These are phyloP conservation scores for Leucoma salicis DNA, from an alignment of 2,888 invertebrate species.

Conservation along the genomic window DNA sequence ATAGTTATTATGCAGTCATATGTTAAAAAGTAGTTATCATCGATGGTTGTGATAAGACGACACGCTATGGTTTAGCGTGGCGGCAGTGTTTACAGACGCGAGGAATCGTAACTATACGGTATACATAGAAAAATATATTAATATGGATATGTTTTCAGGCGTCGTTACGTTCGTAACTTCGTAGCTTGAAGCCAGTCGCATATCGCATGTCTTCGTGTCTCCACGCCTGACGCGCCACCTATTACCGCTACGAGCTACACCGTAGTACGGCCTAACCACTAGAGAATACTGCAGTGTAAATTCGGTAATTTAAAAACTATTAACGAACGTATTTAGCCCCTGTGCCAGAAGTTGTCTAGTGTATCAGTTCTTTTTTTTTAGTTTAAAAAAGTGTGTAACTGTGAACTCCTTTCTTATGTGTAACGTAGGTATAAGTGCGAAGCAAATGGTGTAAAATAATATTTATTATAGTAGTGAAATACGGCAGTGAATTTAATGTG, in stretches of 20 bases:
- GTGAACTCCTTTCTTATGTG: not conserved
- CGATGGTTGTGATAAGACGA: constrained; percentile 47
- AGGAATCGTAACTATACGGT: constrained; percentile 14
- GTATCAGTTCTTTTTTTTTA: not conserved
- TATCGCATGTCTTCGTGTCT: constrained; percentile 43
- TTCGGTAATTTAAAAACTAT: not conserved
- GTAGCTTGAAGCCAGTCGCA: constrained; percentile 51
- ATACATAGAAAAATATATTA: constrained; percentile 8
- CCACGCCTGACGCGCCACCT: constrained; percentile 42
- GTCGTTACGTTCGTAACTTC: constrained; percentile 20
- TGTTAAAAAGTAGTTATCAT: constrained; percentile 36
- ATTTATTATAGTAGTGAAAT: too few species aligned
- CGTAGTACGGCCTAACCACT: constrained; percentile 37
- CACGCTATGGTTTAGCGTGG: constrained; percentile 40
- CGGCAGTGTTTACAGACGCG: constrained; percentile 52
- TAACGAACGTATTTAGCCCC: not conserved
- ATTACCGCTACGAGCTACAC: constrained; percentile 47
- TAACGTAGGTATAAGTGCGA: not conserved
- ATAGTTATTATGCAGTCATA: constrained; percentile 40
- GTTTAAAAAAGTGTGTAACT: not conserved
- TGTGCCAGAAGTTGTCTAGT: not conserved
- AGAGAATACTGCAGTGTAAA: not conserved
- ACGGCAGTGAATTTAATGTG: too few species aligned
- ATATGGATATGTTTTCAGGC: constrained; percentile 33
- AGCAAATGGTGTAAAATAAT: not conserved